Evolutionary conservation across 2,797 vertebrate species (phyloP), one percentile per base, ranked within the genome.

Genomic region (Nyctibius grandis): DNA sequence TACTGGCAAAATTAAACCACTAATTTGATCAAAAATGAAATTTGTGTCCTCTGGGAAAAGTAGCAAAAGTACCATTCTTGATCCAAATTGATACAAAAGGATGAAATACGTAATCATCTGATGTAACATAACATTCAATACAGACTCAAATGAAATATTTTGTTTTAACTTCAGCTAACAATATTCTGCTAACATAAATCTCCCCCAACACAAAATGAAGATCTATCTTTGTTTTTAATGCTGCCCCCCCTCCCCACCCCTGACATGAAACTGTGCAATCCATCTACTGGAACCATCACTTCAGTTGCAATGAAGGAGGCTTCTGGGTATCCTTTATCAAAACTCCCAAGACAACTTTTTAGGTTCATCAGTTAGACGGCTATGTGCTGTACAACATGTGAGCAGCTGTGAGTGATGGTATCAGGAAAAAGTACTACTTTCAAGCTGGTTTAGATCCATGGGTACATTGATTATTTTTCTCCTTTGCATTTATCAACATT

Each of bases 201-300:
- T 74, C 15, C 10, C 33, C 4, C 12, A 38, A 40, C 2, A 40
- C 1, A 47, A 88, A 84, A 51, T 11, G 3, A 78, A 42, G 38
- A 53, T 3, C 10, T 22, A 4, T 1, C 14, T 36, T 11, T 47
- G 12, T 48, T 80, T 84, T 74, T 54, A 80, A 23, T n/a, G n/a
- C n/a, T n/a, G n/a, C 20, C 6, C 3, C 8, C 11, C 36, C 9
- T 50, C 25, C 12, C 3, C 14, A 9, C 6, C 9, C 11, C 12
- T 45, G 13, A 13, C 23, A 20, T 1, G 3, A 64, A 75, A 47
- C 2, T 17, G 2, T 29, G 19, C 45, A 48, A 34, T 61, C 28
- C 33, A 44, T 50, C 28, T 64, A 18, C 12, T 23, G 36, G 28
- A 80, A 21, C 5, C 13, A 23, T 29, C 26, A 34, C 28, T 86